A percentile compares a stretch with the other conserved stretches of the same genome.
Conservation (phyloP, 2,113 vertebrate genomes). For the Gallinago media region DNA sequence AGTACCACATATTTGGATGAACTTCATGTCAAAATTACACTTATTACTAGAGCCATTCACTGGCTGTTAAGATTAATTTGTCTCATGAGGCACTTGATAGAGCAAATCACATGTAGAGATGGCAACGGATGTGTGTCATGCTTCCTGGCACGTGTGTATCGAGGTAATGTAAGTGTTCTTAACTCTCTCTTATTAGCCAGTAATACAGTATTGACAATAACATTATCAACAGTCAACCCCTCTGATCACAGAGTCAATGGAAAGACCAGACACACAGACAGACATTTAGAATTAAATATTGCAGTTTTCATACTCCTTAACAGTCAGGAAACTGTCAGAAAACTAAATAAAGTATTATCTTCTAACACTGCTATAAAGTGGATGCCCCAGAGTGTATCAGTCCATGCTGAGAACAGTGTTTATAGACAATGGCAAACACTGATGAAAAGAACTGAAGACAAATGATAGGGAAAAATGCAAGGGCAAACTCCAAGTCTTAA, state of each 20-base stretch:
- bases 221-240: background rate
- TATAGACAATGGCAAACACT: background rate
- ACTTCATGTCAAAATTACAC: background rate
- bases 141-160: background rate
- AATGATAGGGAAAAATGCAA: background rate
- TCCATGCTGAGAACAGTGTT: background rate
- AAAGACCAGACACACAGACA: background rate
- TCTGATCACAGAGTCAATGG: background rate
- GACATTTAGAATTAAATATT: background rate
- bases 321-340: background rate
- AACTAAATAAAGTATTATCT: background rate
- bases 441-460: background rate
- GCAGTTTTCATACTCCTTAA: background rate
- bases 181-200: background rate
- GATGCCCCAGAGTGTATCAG: background rate
- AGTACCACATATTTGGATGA: background rate
- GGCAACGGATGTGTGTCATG: background rate
- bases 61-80: background rate
- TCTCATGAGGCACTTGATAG: background rate
- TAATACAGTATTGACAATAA: background rate
- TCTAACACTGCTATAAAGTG: background rate
- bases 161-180: background rate
- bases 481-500: background rate
- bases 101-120: background rate
- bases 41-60: background rate